These are phyloP conservation scores for Falco concolor DNA, from an alignment of 2,797 vertebrate species.

Conservation along the genomic window DNA sequence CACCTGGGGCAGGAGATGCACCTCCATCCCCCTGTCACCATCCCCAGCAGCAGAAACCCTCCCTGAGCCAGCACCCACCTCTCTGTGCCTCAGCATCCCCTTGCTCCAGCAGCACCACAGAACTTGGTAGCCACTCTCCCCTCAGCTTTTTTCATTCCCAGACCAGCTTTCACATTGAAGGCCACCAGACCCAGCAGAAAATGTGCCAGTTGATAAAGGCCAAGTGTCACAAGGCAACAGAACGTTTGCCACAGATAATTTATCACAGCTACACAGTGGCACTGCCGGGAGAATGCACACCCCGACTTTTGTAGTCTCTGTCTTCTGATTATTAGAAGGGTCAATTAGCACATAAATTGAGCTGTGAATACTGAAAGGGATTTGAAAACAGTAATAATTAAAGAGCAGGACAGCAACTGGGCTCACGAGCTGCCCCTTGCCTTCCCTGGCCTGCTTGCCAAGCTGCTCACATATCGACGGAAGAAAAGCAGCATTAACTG, in stretches of 20 bases:
- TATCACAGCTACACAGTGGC: neutral
- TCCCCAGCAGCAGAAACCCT: neutral
- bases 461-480: neutral
- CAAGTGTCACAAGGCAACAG: neutral
- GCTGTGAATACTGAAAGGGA: slow-evolving; percentile 52
- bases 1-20: neutral
- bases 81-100: neutral
- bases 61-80: neutral
- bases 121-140: neutral
- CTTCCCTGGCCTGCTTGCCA: neutral
- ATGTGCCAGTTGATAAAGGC: neutral
- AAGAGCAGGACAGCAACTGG: neutral
- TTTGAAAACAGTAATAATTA: slow-evolving; percentile 55
- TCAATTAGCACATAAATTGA: slow-evolving; percentile 55
- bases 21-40: neutral
- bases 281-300: neutral
- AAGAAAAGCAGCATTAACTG: neutral
- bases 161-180: neutral
- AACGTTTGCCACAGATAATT: neutral
- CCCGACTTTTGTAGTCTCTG: neutral
- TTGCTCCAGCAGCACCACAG: neutral
- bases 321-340: slow-evolving; percentile 41
- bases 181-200: neutral
- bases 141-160: neutral
- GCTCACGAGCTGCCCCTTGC: neutral